Conservation (phyloP, 2,888 invertebrate species). For the Siphonodentalium dalli region DNA sequence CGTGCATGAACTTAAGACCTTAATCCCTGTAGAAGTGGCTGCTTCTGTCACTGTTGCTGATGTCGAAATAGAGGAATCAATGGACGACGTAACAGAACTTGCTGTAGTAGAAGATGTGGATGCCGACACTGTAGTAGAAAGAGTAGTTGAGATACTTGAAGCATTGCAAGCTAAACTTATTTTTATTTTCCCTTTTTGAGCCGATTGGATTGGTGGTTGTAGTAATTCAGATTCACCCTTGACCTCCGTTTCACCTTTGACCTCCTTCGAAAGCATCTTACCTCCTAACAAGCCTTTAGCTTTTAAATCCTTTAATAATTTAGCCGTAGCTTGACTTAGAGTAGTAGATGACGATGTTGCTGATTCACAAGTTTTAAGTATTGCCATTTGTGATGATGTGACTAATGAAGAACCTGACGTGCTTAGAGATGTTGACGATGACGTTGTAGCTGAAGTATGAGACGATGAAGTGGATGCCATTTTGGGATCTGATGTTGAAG, state of each 20-base stretch:
- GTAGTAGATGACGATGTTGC: not conserved
- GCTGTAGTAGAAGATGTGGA: not conserved
- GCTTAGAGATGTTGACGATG: not conserved
- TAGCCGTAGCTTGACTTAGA: not conserved
- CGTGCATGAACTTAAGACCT: not conserved
- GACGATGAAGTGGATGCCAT: no score
- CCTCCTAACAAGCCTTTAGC: not conserved
- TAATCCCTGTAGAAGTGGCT: not conserved
- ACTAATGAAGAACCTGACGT: not conserved
- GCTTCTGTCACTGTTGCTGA: conserved; percentile 4
- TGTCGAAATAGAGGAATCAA: no score
- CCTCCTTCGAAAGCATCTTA: not conserved
- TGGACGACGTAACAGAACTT: not conserved
- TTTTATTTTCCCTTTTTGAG: not conserved
- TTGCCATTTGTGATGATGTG: not conserved
- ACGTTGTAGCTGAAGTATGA: no score
- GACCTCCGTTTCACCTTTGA: not conserved
- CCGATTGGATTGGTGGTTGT: not conserved
- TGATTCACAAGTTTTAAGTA: not conserved
- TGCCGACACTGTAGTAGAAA: not conserved
- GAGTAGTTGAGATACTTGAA: not conserved
- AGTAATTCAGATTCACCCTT: not conserved
- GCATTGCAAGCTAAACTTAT: not conserved
- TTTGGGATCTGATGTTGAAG: no score
- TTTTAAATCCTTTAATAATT: not conserved